Percentiles rank a stretch among this genome's conserved stretches.
Conservation (phyloP, 2,888 invertebrate genomes). For the Cactoblastis cactorum region DNA sequence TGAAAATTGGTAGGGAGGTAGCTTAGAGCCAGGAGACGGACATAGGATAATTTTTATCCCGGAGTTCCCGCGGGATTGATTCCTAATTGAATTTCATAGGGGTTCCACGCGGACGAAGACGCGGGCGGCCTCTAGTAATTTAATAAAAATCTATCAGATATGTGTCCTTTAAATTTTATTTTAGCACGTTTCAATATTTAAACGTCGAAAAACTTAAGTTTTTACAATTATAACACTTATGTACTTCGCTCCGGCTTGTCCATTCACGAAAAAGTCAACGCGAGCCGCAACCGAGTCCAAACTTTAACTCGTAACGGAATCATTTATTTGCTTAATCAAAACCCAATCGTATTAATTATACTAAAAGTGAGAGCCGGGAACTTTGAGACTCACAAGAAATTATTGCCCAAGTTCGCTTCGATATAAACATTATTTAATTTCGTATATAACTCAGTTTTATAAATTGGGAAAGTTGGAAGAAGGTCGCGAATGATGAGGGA, state of each 20-base stretch:
- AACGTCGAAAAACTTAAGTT: neutral
- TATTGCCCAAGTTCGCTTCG: conserved; percentile 48
- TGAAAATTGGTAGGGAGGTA: no score
- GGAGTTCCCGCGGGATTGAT: no score
- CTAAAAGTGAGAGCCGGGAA: conserved; percentile 34
- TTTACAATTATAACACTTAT: no score
- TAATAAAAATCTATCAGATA: no score
- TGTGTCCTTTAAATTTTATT: no score
- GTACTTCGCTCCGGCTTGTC: neutral
- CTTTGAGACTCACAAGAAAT: conserved; percentile 43
- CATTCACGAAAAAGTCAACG: neutral
- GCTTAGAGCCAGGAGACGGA: no score
- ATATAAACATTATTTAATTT: conserved; percentile 42
- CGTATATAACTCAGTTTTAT: conserved; percentile 38
- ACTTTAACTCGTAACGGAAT: conserved; percentile 43
- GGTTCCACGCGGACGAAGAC: no score
- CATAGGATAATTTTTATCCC: no score
- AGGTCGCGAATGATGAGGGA: conserved; percentile 23
- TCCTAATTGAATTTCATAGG: no score
- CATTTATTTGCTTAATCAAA: conserved; percentile 62
- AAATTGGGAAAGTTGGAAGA: conserved; percentile 33
- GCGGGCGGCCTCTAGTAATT: no score
- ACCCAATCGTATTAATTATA: conserved; percentile 53
- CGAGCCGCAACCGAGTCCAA: conserved; percentile 22
- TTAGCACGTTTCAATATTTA: no score